Evolutionary conservation across 2,113 vertebrate species (phyloP), one percentile per base, ranked within the genome.

Genomic region (Boleophthalmus pectinirostris): DNA sequence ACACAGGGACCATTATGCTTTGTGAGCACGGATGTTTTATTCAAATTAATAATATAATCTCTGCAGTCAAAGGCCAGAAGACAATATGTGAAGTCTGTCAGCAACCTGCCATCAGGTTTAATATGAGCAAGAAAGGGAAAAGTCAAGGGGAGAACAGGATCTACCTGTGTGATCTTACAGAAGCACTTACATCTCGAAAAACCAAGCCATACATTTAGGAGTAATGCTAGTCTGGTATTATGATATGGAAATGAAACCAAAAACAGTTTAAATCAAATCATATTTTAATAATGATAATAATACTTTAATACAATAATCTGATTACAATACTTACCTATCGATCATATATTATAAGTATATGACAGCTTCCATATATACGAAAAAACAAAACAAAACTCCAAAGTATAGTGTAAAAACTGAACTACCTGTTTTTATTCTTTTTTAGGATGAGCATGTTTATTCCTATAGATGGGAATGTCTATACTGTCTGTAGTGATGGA

Each of bases 1-100:
- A 89, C 87, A 79, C 84, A 79, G 87, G 88, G 80, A 79, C 89
- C 81, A 92, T 92, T 92, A 87, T 82, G 83, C 81, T 88, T 85
- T 86, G 84, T 85, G 86, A 85, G 77, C 82, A 68, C 69, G 84
- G 87, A 91, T 91, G 85, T 91, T 89, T 87, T 90, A 92, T 93
- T 91, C 81, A 89, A 88, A 90, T 90, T 83, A 89, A 86, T 75
- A 85, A 82, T 20, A 35, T 80, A 85, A 88, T 89, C 85, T 75
- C 61, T 82, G 69, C 81, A 82, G 84, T 87, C 74, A 84, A 88
- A 89, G 80, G 85, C 86, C 69, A 74, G 82, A 83, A 83, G 77
- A 87, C 83, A 85, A 80, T 89, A 85, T 86, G 78, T 79, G 69
- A 81, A 73, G 79, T 85, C 84, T 90, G 79, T 87, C 86, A 87